These are phyloP conservation scores for Dasyurus viverrinus DNA, from an alignment of 2,113 vertebrate genomes.

Conservation along the genomic window DNA sequence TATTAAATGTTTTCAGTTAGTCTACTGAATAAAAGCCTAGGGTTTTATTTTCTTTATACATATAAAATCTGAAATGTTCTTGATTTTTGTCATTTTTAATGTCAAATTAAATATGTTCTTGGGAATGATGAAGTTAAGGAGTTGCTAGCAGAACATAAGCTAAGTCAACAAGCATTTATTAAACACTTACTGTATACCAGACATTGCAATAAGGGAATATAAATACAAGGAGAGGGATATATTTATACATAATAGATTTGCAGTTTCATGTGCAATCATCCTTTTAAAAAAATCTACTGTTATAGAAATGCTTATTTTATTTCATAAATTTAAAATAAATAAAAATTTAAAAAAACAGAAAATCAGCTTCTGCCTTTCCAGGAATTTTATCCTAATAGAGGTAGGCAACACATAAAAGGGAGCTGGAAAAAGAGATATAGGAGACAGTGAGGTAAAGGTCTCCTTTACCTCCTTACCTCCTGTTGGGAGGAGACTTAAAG, in stretches of 20 bases:
- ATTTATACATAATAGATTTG: not conserved
- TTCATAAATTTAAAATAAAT: too few relatives aligned
- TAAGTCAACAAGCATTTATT: not conserved
- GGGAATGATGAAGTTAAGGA: not conserved
- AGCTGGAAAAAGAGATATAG: too few relatives aligned
- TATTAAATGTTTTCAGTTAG: conserved; percentile 18
- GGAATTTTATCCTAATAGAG: not conserved
- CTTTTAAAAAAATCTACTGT: not conserved
- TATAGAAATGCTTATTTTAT: not conserved
- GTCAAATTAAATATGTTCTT: conserved; percentile 20
- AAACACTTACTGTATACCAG: not conserved
- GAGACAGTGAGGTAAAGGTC: not conserved
- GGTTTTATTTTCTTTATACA: not conserved
- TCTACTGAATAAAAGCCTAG: not conserved
- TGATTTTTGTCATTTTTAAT: conserved; percentile 17
- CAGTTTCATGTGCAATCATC: not conserved
- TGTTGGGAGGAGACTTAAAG: not conserved
- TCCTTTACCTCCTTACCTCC: too few relatives aligned
- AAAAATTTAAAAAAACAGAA: not conserved
- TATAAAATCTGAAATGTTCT: conserved; percentile 25
- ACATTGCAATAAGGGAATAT: not conserved
- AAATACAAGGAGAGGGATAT: not conserved
- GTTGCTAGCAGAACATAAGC: not conserved
- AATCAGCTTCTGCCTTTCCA: not conserved
- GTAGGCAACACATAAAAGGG: not conserved